Conservation (phyloP, 2,888 invertebrate species). For the Callosobruchus maculatus region DNA sequence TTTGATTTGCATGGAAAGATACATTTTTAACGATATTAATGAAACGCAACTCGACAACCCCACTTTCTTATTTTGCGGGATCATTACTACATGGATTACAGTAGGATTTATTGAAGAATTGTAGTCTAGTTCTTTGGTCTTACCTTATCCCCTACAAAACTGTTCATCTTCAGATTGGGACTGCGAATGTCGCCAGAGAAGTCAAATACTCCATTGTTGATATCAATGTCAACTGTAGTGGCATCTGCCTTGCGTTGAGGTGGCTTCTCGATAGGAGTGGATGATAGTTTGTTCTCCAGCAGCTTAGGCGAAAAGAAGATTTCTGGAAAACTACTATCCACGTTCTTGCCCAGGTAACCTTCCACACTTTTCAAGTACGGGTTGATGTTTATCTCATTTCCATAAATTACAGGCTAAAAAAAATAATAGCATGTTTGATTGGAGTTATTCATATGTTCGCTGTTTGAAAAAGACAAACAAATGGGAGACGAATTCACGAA, state of each 20-base stretch:
- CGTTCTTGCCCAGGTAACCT: not conserved
- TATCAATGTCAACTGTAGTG: not conserved
- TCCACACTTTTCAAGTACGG: not conserved
- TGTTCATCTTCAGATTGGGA: not conserved
- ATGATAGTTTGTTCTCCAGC: not conserved
- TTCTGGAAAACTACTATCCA: not conserved
- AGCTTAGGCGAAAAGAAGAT: not conserved
- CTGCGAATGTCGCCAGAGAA: not conserved
- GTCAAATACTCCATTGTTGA: not conserved
- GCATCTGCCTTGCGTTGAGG: not conserved
- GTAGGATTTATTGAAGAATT: too few relatives aligned
- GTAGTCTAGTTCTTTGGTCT: too few relatives aligned
- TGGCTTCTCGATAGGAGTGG: not conserved
- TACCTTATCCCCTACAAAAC: not conserved
- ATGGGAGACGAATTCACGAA: too few relatives aligned
- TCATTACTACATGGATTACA: too few relatives aligned
- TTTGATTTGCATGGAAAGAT: too few relatives aligned
- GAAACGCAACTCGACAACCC: too few relatives aligned
- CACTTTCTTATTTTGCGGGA: too few relatives aligned
- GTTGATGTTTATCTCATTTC: not conserved
- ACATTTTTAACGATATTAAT: too few relatives aligned
- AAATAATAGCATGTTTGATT: not conserved
- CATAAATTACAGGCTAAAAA: not conserved
- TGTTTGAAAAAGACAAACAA: too few relatives aligned
- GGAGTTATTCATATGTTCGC: too few relatives aligned